phyloP scores from a whole-genome alignment of 2,797 vertebrate genomes.

The Lindbergichthys nudifrons region DNA sequence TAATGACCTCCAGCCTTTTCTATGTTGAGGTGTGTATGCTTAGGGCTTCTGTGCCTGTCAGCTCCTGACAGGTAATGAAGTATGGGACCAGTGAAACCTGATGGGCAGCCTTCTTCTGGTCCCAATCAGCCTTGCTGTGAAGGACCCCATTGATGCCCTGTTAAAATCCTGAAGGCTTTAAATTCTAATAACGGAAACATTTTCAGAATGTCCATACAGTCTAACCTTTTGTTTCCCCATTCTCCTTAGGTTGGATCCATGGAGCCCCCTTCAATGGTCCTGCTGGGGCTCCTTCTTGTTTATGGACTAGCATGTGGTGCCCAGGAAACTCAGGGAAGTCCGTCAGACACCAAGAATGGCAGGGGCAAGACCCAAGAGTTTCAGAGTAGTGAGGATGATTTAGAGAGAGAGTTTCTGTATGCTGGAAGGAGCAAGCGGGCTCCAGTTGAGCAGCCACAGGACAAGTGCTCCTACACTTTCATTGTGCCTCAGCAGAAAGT shows the following conservation, averaged over 20 bases:
- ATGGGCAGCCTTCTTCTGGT: slow-evolving; percentile 36
- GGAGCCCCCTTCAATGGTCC: slow-evolving; percentile 76
- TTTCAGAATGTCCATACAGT: neutral
- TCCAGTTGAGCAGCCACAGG: slow-evolving; percentile 79
- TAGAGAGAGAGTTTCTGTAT: slow-evolving; percentile 89
- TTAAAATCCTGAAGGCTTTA: slow-evolving; percentile 15
- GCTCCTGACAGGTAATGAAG: slow-evolving; percentile 29
- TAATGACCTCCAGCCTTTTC: slow-evolving; percentile 45
- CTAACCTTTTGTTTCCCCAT: slow-evolving; percentile 26
- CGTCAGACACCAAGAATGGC: slow-evolving; percentile 42
- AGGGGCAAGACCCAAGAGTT: slow-evolving; percentile 81
- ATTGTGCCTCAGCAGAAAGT: slow-evolving; percentile 98
- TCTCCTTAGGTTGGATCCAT: slow-evolving; percentile 73
- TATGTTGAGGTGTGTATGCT: slow-evolving; percentile 16
- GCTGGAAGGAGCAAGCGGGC: slow-evolving; percentile 87
- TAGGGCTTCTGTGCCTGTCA: slow-evolving; percentile 24
- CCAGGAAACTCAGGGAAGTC: slow-evolving; percentile 66
- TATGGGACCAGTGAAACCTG: slow-evolving; percentile 19
- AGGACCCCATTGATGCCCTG: slow-evolving; percentile 24
- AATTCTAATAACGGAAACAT: slow-evolving; percentile 10
- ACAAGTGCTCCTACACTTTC: slow-evolving; percentile 98
- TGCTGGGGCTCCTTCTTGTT: slow-evolving; percentile 78
- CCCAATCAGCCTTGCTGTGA: slow-evolving; percentile 37
- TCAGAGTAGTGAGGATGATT: slow-evolving; percentile 85
- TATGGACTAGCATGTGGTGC: slow-evolving; percentile 71